Evolutionary conservation across 2,888 invertebrate species (phyloP), one percentile per base, ranked within the genome.

Genomic region (Tenthredo amoena): DNA sequence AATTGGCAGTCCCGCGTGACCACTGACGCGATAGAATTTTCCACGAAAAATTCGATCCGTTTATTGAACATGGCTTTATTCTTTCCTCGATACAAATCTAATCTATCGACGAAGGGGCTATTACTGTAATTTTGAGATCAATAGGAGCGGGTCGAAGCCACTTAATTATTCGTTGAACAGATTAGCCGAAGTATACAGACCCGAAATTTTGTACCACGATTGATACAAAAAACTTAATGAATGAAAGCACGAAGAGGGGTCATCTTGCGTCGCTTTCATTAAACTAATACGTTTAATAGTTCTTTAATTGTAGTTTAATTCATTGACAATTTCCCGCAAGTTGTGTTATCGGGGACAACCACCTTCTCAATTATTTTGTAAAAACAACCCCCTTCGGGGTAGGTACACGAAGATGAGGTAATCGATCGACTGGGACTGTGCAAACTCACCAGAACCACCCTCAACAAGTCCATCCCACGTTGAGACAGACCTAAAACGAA

Each of bases 1-100:
- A 81, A 81, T 81, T 81, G 21, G 21, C 81, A 81, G 40, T 12
- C 62, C n/a, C n/a, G 15, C 62, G 34, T 62, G 37, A 79, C 79
- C 18, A 26, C n/a, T 34, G 26, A 26, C 26, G 40, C 12, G 37
- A 12, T 34, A 12, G 34, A 68, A 68, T 34, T 68, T 18, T 1
- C 68, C 68, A 62, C 10, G 21, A 55, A 55, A n/a, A 55, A n/a
- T n/a, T n/a, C 26, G 7, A 37, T 5, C 71, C 34, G 18, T 34
- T 71, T 71, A 31, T 18, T 71, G 31, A 71, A 71, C 18, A 9
- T 18, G 26, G n/a, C 34, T 71, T 26, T 26, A 26, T 26, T 71
- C 34, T 71, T 71, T 4, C 71, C 31, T 34, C 10, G 6, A 26
- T 62, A 62, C 21, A 9, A 21, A 62, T 62, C 7, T 9, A 62